Base-by-base conservation (phyloP, 2,888 invertebrate genomes). In the Chrysomela aeneicollis region DNA sequence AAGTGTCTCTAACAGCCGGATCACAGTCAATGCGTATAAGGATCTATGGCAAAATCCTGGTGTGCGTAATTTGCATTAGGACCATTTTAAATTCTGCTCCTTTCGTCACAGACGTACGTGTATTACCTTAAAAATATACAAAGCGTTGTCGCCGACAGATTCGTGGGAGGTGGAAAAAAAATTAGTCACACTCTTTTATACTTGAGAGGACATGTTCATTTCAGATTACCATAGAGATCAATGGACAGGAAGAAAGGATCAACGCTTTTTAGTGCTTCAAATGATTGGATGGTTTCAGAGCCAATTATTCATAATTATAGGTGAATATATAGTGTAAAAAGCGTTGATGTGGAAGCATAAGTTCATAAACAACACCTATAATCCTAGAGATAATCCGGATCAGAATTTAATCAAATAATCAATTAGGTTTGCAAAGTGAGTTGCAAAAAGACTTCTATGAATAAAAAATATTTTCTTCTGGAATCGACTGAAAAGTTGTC, bases 181-280 rank as follows among this genome's bases (percentile, higher is more conserved):
- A 42, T 42, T 42, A 42, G 42, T 42, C 42, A 42, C 42, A 42
- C 15, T n/a, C 42, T 42, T 42, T 42, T 15, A 42, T 6, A 42
- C 42, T 10, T 42, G 42, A 42, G n/a, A 42, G 15, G 12, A 42
- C 42, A 42, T 15, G 42, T 1, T 42, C 15, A 15, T 15, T 42
- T 42, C 42, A 15, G 12, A 57, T 57, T 46, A 26, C 26, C 21
- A 32, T 46, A 18, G 8, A 46, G 57, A 57, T 15, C 57, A 57
- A 26, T 57, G 57, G 46, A 57, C 57, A 57, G 57, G 57, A 57
- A 57, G 57, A 57, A 18, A 57, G 15, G 22, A 57, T 57, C 26
- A 57, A 57, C 26, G 18, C 22, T 47, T 42, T 46, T 55, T n/a
- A 54, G 19, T 42, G 17, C 17, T 35, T 15, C 37, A 55, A 22